Evolutionary conservation across 2,888 invertebrate genomes (phyloP).

Genomic region (Tortricodes alternella): DNA sequence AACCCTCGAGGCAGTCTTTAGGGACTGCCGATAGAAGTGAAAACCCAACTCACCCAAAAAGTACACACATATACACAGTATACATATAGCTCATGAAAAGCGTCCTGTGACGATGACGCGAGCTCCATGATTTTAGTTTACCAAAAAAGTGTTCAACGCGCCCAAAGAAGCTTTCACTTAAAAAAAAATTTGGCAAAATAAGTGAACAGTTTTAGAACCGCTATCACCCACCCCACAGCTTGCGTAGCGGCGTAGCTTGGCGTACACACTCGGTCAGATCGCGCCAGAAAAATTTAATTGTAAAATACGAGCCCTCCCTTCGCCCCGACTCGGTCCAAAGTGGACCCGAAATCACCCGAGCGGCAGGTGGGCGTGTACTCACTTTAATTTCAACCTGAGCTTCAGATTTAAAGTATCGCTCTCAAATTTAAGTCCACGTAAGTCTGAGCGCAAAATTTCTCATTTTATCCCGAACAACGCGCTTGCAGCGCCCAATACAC

Average conservation of each 20-base stretch:
- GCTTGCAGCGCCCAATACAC: too few species aligned
- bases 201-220: slow-evolving; percentile 48
- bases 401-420: slow-evolving; percentile 30
- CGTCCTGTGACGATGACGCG: too few species aligned
- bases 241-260: slow-evolving; percentile 60
- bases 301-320: slow-evolving; percentile 69
- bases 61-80: too few species aligned
- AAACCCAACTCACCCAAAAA: too few species aligned
- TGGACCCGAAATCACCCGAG: slow-evolving; percentile 31
- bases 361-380: slow-evolving; percentile 43
- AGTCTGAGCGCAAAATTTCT: background rate
- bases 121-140: too few species aligned
- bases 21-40: too few species aligned
- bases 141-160: background rate
- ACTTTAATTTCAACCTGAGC: slow-evolving; percentile 34
- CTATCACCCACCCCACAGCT: slow-evolving; percentile 50
- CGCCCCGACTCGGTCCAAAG: slow-evolving; percentile 36
- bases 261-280: slow-evolving; percentile 70
- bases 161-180: background rate
- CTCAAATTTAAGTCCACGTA: slow-evolving; percentile 39
- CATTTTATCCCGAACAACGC: too few species aligned
- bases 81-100: too few species aligned
- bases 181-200: slow-evolving; percentile 28
- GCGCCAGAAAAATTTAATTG: slow-evolving; percentile 80
- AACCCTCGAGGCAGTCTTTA: too few species aligned